Evolutionary conservation across 2,113 vertebrate species (phyloP).

Genomic region (Synodontis membranacea): DNA sequence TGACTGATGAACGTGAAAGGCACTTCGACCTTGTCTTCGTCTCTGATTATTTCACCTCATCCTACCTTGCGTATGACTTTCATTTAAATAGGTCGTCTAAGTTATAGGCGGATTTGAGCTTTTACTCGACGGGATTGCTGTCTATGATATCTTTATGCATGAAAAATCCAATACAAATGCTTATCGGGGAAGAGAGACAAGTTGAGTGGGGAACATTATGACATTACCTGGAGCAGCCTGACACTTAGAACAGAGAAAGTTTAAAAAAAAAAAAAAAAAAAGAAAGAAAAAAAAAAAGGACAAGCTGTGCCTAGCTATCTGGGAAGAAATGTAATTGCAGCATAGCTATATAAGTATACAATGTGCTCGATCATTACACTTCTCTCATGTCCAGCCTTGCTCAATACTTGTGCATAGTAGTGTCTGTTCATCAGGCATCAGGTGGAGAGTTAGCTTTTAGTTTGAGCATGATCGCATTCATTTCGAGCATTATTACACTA

Average conservation of each 20-base stretch:
- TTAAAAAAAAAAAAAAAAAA: too few relatives aligned
- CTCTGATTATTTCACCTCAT: neutral
- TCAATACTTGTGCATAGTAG: neutral
- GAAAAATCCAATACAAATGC: neutral
- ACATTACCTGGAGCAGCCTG: conserved; percentile 21
- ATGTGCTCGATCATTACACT: neutral
- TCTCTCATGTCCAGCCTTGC: too few relatives aligned
- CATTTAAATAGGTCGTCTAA: neutral
- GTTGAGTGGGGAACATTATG: conserved; percentile 6
- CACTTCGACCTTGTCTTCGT: neutral
- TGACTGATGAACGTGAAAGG: neutral
- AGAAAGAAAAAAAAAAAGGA: too few relatives aligned
- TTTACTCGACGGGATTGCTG: conserved; percentile 4
- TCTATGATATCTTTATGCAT: neutral
- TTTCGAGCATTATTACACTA: neutral
- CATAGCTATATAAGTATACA: neutral
- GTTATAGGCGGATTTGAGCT: neutral
- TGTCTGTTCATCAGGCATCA: neutral
- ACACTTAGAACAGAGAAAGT: conserved; percentile 5
- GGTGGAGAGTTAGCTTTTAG: neutral
- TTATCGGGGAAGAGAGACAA: conserved; percentile 13
- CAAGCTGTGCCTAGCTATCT: neutral
- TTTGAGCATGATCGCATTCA: neutral
- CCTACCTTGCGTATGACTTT: neutral
- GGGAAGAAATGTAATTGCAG: conserved; percentile 1